Conservation (phyloP, 2,888 invertebrate species). For the Griposia aprilina region DNA sequence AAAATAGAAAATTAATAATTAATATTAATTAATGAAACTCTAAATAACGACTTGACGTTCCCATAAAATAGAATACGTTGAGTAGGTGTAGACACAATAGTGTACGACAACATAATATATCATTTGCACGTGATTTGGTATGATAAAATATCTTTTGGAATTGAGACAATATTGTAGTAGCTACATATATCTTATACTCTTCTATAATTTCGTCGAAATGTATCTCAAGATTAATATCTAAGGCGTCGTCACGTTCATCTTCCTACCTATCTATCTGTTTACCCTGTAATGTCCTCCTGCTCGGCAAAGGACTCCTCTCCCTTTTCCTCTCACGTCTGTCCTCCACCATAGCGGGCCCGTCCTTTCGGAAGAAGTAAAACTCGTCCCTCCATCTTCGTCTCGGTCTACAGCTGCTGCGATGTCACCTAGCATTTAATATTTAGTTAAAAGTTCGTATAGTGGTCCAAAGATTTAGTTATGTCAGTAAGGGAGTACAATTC, state of each 20-base stretch:
- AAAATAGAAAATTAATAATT: not conserved
- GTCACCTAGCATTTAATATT: too few relatives aligned
- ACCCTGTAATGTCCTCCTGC: too few relatives aligned
- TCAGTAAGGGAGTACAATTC: not conserved
- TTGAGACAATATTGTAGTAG: slow-evolving; percentile 43
- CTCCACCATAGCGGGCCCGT: too few relatives aligned
- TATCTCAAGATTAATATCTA: not conserved
- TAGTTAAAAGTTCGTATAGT: not conserved
- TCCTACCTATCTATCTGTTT: too few relatives aligned
- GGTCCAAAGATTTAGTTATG: not conserved
- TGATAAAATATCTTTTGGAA: slow-evolving; percentile 41
- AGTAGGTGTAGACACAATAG: slow-evolving; percentile 21
- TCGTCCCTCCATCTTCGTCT: too few relatives aligned
- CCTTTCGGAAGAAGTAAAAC: too few relatives aligned
- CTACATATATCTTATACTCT: slow-evolving; percentile 19
- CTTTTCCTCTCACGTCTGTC: too few relatives aligned
- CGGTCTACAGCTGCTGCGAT: too few relatives aligned
- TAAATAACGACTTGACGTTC: slow-evolving; percentile 35
- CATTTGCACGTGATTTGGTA: slow-evolving; percentile 32
- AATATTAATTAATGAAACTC: slow-evolving; percentile 15
- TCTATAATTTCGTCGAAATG: not conserved
- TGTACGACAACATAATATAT: slow-evolving; percentile 32
- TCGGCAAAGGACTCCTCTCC: too few relatives aligned
- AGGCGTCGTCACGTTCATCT: too few relatives aligned
- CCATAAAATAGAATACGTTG: slow-evolving; percentile 7